Conservation (phyloP, 2,888 invertebrate species). For the Lasioglossum oenotherae region DNA sequence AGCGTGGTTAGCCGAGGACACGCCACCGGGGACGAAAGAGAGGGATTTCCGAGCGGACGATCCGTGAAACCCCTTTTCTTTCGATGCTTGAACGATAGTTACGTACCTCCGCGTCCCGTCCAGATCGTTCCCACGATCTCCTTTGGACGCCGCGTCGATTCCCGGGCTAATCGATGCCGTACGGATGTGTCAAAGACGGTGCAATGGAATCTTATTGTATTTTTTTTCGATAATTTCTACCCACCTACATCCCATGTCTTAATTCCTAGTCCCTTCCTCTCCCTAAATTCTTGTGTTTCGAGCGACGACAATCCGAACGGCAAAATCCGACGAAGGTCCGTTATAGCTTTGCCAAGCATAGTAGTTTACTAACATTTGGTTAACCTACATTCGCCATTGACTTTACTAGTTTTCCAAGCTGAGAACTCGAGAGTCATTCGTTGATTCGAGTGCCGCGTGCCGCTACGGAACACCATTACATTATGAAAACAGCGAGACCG, state of each 20-base stretch:
- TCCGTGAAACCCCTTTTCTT: conserved; percentile 31
- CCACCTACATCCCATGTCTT: too few species aligned
- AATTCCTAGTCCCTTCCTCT: neutral
- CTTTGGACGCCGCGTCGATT: too few species aligned
- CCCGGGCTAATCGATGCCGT: neutral
- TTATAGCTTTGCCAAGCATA: neutral
- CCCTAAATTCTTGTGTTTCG: neutral
- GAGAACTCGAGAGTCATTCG: too few species aligned
- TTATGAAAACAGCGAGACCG: neutral
- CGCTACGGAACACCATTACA: neutral
- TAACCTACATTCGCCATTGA: neutral
- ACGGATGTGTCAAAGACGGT: neutral
- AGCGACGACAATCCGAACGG: too few species aligned
- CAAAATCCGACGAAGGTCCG: neutral
- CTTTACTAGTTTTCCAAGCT: neutral
- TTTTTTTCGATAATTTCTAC: too few species aligned
- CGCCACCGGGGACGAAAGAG: conserved; percentile 33
- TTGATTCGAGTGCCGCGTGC: neutral
- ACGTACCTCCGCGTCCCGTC: neutral
- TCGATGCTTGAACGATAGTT: conserved; percentile 1
- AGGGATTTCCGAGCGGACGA: conserved; percentile 26
- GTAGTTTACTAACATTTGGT: neutral
- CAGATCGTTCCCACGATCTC: neutral
- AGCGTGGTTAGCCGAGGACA: conserved; percentile 58
- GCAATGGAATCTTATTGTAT: neutral